phyloP scores from a whole-genome alignment of 2,888 invertebrate genomes.

The Ormyrus rosae region DNA sequence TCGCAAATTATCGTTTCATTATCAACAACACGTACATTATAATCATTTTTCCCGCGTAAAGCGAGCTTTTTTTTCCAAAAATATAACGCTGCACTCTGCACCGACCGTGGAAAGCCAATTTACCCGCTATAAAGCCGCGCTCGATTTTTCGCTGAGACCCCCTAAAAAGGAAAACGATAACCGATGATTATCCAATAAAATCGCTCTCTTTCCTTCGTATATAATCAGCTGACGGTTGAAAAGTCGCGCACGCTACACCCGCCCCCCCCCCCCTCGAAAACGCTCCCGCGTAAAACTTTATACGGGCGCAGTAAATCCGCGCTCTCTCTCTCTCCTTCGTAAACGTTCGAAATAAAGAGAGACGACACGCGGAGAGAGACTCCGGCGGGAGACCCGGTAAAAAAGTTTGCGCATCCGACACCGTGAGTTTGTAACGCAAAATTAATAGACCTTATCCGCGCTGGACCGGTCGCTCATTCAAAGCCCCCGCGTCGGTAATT shows the following conservation, averaged over 20 bases:
- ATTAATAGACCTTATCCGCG: conserved; percentile 72
- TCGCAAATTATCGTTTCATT: no score
- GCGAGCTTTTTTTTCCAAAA: conserved; percentile 4
- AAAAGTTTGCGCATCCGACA: conserved; percentile 26
- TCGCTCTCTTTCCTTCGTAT: not conserved
- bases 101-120: not conserved
- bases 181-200: conserved; percentile 52
- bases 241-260: conserved; percentile 5
- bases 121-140: not conserved
- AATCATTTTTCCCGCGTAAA: not conserved
- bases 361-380: not conserved
- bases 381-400: not conserved
- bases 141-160: conserved; percentile 6
- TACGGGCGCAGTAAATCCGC: conserved; percentile 53
- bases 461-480: not conserved
- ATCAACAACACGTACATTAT: no score
- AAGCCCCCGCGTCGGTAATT: conserved; percentile 63
- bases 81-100: no score
- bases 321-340: conserved; percentile 25
- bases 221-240: conserved; percentile 21
- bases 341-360: conserved; percentile 21
- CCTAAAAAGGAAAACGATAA: conserved; percentile 27
- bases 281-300: conserved; percentile 54
- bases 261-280: conserved; percentile 49
- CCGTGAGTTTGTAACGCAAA: conserved; percentile 73